Percentiles rank a stretch among this genome's conserved stretches.
These are phyloP conservation scores for Cydia pomonella DNA, from an alignment of 1,140 invertebrate genomes.

Conservation along the genomic window DNA sequence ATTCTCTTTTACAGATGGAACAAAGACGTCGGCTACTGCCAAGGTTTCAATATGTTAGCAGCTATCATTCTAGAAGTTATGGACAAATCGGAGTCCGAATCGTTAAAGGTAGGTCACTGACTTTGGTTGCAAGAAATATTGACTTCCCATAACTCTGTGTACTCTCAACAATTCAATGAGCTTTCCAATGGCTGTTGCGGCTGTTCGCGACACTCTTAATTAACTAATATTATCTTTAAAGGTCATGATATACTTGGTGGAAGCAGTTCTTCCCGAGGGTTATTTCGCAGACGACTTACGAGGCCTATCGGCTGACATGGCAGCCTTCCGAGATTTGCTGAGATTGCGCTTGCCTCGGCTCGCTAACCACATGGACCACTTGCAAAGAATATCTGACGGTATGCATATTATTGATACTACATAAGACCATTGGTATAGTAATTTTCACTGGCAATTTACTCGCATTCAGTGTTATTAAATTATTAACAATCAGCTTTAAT, in stretches of 20 bases:
- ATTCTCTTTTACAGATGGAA: constrained; percentile 79
- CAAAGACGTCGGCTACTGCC: constrained; percentile 85
- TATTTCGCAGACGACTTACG: constrained; percentile 97
- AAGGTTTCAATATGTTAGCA: constrained; percentile 97
- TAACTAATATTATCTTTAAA: constrained; percentile 54
- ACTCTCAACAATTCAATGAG: too few species aligned
- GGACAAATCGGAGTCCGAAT: constrained; percentile 93
- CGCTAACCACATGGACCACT: constrained; percentile 93
- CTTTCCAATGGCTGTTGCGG: too few species aligned
- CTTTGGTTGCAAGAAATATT: constrained; percentile 31
- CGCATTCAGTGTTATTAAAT: too few species aligned
- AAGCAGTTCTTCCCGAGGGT: constrained; percentile 96
- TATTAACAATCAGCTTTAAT: too few species aligned
- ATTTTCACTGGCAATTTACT: too few species aligned
- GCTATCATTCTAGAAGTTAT: constrained; percentile 98
- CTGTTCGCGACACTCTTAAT: not conserved
- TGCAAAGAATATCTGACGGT: constrained; percentile 89
- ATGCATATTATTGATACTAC: constrained; percentile 34
- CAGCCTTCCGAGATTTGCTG: constrained; percentile 96
- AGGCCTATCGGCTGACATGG: constrained; percentile 98
- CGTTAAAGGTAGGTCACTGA: constrained; percentile 87
- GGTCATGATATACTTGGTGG: constrained; percentile 98
- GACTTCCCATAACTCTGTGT: not conserved
- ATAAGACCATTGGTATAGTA: not conserved
- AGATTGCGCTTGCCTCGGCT: constrained; percentile 90